A percentile compares a stretch with the other conserved stretches of the same genome.
These are phyloP conservation scores for Takifugu ocellatus DNA, from an alignment of 2,797 vertebrate species.

Conservation along the genomic window DNA sequence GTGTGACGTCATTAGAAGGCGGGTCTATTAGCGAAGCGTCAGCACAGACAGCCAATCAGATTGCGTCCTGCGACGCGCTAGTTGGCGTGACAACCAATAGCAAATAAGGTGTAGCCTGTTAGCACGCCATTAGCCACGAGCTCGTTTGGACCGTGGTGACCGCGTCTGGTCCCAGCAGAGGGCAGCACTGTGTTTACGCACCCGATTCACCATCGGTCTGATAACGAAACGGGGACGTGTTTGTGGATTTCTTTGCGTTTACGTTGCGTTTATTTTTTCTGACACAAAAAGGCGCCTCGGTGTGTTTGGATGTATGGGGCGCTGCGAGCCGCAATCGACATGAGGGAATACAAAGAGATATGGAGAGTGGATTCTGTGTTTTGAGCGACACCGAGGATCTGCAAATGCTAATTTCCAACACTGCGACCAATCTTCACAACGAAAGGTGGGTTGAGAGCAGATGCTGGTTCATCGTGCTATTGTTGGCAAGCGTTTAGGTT, in stretches of 20 bases:
- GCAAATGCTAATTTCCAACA: slow-evolving; percentile 53
- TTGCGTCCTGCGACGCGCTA: neutral
- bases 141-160: neutral
- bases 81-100: neutral
- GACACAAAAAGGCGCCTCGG: neutral
- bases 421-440: slow-evolving; percentile 45
- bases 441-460: slow-evolving; percentile 60
- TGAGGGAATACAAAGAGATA: slow-evolving; percentile 66
- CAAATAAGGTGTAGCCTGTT: neutral
- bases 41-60: slow-evolving; percentile 41
- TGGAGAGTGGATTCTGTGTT: slow-evolving; percentile 73
- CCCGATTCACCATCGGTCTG: neutral
- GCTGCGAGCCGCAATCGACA: slow-evolving; percentile 44
- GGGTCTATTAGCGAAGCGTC: neutral
- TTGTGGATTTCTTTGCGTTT: neutral
- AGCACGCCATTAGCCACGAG: no score
- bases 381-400: slow-evolving; percentile 69
- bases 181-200: slow-evolving; percentile 26
- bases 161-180: slow-evolving; percentile 23
- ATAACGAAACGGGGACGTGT: neutral
- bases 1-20: neutral
- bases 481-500: neutral
- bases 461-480: slow-evolving; percentile 1
- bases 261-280: neutral
- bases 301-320: neutral